Evolutionary conservation across 2,888 invertebrate species (phyloP), one percentile per base, ranked within the genome.

Genomic region (Elgonia sp.): DNA sequence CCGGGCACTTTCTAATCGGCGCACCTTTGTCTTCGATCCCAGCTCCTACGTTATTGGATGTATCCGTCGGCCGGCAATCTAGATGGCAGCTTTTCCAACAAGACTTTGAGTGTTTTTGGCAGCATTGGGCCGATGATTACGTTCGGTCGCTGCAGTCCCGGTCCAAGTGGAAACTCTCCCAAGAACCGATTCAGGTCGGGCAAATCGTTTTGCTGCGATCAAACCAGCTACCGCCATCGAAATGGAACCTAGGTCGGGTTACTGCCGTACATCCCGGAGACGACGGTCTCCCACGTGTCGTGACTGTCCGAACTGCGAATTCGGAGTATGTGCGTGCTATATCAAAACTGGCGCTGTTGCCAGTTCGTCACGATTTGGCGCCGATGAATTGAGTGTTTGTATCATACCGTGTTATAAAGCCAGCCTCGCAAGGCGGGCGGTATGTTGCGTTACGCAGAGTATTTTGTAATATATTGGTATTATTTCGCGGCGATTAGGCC

Each of bases 221-320:
- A 5, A 67, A 79, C 8, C 20, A 55, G 5, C 57, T 79, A 0
- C 79, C 67, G 0, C 77, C 65, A 0, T 40, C 76, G 7, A 77
- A 77, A 29, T 77, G 76, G 76, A 53, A 65, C 4, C 63, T 79
- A 10, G 79, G 37, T 6, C 65, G 79, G 39, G 57, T 79, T 2
- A 42, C 37, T 9, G 9, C 7, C 18, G 20, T 69, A 0, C 57
- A 57, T 50, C 67, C 67, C 6, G 79, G 67, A 3, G 50, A 20
- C 0, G 79, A 79, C 29, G 79, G 69, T 5, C 67, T 55, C 3
- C 8, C 18, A 0, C 67, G 79, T 3, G 42, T 55, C 1, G 67
- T 37, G 0, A 42, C 55, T 0, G 40, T 79, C 4, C 65, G 79
- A 0, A 79, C 67, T 1, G 79, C 79, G 0, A 67, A 67, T 0